Percentiles rank a stretch among this genome's conserved stretches.
Conservation (phyloP, 2,797 vertebrate species). For the Danio jaintianensis region DNA sequence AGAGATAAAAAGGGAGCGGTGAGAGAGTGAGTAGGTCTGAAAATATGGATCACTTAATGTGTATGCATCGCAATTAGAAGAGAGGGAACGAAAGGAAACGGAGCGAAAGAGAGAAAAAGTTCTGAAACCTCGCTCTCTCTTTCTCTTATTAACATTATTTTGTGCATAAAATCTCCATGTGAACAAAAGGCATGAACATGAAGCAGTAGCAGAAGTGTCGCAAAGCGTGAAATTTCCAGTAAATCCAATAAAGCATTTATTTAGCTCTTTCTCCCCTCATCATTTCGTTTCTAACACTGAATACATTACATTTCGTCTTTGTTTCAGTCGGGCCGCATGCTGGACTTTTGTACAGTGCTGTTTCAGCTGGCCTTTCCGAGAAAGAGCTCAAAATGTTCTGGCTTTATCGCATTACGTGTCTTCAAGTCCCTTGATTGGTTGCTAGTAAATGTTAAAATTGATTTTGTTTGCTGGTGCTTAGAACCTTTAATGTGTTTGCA, state of each 20-base stretch:
- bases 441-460: slow-evolving; percentile 27
- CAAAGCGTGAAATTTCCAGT: slow-evolving; percentile 36
- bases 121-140: slow-evolving; percentile 19
- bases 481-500: slow-evolving; percentile 28
- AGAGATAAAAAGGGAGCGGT: slow-evolving; percentile 14
- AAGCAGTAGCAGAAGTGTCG: slow-evolving; percentile 9
- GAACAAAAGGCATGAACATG: slow-evolving; percentile 34
- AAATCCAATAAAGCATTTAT: slow-evolving; percentile 45
- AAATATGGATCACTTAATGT: slow-evolving; percentile 39
- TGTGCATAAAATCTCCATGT: slow-evolving; percentile 41
- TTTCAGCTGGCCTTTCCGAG: background rate
- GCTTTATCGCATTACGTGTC: slow-evolving; percentile 4
- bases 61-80: slow-evolving; percentile 40
- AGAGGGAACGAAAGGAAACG: slow-evolving; percentile 14
- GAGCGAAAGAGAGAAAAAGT: background rate
- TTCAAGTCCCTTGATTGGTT: slow-evolving; percentile 23
- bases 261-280: slow-evolving; percentile 9
- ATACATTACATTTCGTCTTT: slow-evolving; percentile 4
- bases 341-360: background rate
- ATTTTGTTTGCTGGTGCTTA: slow-evolving; percentile 15
- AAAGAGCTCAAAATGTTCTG: background rate
- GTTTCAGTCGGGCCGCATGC: slow-evolving; percentile 18
- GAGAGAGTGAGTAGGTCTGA: slow-evolving; percentile 12
- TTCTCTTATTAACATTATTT: slow-evolving; percentile 42
- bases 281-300: background rate